Evolutionary conservation across 2,888 invertebrate genomes (phyloP), one percentile per base, ranked within the genome.

Genomic region (Stenolophus ochropezus): DNA sequence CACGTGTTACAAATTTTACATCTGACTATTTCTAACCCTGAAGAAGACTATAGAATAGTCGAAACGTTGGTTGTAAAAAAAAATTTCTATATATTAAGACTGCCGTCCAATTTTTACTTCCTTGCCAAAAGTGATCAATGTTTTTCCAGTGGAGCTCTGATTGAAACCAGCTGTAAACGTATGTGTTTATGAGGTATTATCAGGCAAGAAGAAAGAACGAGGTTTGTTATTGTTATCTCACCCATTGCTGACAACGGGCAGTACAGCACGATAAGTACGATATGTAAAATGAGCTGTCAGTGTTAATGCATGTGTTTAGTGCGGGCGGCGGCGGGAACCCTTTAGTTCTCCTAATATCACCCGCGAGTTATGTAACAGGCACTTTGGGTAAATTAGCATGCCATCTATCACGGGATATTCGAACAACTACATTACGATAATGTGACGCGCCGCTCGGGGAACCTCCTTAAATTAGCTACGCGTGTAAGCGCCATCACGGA

Each of bases 321-420:
- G 23, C 14, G 47, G 47, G 71, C 47, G 69, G 51, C 4, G 51
- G 71, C 18, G 79, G 27, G 21, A 56, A 74, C 73, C 80, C 80
- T 74, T 74, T 81, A 81, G 73, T 81, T 81, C 71, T 69, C 73
- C 80, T 81, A 74, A 81, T 81, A 81, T 81, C 73, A 81, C 73
- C 73, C 80, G 51, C 51, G 81, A 81, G 74, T 81, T 75, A 81
- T 74, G 81, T 74, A 75, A 81, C 81, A 81, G 61, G 81, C 81
- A 81, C 81, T 81, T 74, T 75, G 81, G 81, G 81, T 49, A 75
- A 81, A 81, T 81, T 81, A 81, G 81, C 81, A 75, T 81, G 81
- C 81, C 81, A 81, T 81, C 81, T 81, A 81, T 81, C 81, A 79
- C 71, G 51, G 51, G 51, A 79, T 81, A 81, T 75, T 81, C 81